Evolutionary conservation across 2,797 vertebrate genomes (phyloP).

Genomic region (Ctenopoma kingsleyae): DNA sequence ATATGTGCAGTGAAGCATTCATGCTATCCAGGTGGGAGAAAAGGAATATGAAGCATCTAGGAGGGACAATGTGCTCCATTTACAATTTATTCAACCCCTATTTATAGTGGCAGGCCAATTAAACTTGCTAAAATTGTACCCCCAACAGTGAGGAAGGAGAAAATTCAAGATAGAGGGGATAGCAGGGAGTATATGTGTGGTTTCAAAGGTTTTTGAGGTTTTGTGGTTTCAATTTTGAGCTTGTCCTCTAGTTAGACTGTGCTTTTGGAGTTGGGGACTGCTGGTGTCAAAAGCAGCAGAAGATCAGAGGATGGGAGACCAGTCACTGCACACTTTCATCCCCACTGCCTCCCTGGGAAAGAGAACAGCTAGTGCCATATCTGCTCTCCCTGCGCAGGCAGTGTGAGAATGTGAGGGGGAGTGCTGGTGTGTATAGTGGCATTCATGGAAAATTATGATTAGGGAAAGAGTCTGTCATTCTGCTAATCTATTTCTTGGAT

Average conservation of each 20-base stretch:
- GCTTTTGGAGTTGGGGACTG: slow-evolving; percentile 61
- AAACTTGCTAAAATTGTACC: slow-evolving; percentile 41
- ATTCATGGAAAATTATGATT: slow-evolving; percentile 56
- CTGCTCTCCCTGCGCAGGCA: slow-evolving; percentile 41
- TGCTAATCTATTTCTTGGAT: slow-evolving; percentile 57
- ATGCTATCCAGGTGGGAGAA: slow-evolving; percentile 17
- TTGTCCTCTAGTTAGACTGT: slow-evolving; percentile 25
- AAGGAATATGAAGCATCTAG: slow-evolving; percentile 4
- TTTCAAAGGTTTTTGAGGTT: too few relatives aligned
- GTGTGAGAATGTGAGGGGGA: slow-evolving; percentile 17
- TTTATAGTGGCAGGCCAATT: slow-evolving; percentile 55
- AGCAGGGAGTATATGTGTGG: slow-evolving; percentile 29
- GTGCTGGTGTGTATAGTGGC: slow-evolving; percentile 19
- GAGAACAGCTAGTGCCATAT: slow-evolving; percentile 57
- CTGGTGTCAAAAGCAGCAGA: slow-evolving; percentile 66
- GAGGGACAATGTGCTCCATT: slow-evolving; percentile 12
- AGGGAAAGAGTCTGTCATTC: slow-evolving; percentile 49
- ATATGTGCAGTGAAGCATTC: slow-evolving; percentile 44
- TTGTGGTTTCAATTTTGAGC: slow-evolving; percentile 38
- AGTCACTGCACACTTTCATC: slow-evolving; percentile 68
- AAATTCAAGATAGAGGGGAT: slow-evolving; percentile 23
- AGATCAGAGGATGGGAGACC: slow-evolving; percentile 67
- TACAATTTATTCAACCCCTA: slow-evolving; percentile 41
- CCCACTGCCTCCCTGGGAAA: slow-evolving; percentile 51
- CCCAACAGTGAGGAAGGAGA: slow-evolving; percentile 12